A percentile compares a stretch with the other conserved stretches of the same genome.
phyloP scores from a whole-genome alignment of 2,113 vertebrate species.

The Hystrix cristata region DNA sequence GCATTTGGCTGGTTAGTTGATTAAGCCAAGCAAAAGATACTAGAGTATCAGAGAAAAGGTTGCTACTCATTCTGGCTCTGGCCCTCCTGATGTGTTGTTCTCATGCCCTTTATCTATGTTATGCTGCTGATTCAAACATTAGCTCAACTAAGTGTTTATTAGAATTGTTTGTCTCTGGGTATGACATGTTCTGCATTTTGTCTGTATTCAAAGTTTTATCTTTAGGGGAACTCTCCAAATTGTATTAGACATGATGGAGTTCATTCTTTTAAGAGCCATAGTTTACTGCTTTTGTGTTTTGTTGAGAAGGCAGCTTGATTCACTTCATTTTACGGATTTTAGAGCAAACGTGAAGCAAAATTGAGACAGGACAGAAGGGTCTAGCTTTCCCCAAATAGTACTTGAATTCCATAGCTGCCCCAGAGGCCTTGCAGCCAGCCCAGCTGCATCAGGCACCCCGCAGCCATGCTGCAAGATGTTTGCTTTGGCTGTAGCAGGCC shows the following conservation, averaged over 20 bases:
- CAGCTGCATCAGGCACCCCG: background rate
- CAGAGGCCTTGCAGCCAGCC: background rate
- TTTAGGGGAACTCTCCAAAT: background rate
- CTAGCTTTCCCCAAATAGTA: background rate
- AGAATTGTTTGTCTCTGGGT: background rate
- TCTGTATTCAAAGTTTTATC: background rate
- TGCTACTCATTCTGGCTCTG: background rate
- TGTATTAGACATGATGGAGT: background rate
- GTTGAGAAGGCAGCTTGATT: background rate
- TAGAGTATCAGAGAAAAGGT: background rate
- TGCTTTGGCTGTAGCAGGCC: background rate
- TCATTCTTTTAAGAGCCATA: background rate
- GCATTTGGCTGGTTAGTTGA: background rate
- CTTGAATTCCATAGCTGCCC: background rate
- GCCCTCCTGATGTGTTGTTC: background rate
- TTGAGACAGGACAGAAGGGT: background rate
- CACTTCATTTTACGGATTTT: background rate
- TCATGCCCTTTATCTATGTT: background rate
- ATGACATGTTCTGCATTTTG: background rate
- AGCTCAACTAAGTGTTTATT: background rate
- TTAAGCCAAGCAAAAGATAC: background rate
- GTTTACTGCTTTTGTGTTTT: conserved; percentile 42
- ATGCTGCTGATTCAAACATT: background rate
- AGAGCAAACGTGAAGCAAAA: conserved; percentile 21
- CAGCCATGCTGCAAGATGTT: background rate